Evolutionary conservation across 2,888 invertebrate species (phyloP).

Genomic region (Cosmorhoe ocellata): DNA sequence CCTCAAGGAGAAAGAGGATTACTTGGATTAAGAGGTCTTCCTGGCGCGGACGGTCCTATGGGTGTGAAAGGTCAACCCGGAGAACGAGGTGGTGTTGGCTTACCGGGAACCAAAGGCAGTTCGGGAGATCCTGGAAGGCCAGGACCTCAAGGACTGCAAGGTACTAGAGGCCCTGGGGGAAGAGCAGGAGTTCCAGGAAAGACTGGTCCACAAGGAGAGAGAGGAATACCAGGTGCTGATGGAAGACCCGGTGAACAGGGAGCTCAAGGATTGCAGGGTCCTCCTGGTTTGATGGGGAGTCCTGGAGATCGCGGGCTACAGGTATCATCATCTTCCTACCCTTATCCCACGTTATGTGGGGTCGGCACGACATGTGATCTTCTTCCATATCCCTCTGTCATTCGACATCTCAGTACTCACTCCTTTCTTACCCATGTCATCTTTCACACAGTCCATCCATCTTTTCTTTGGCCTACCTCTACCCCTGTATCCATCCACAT

Average conservation of each 20-base stretch:
- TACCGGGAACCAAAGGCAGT: conserved; percentile 83
- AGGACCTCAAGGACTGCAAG: conserved; percentile 86
- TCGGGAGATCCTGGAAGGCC: conserved; percentile 84
- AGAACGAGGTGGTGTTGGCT: conserved; percentile 84
- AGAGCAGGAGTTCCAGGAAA: conserved; percentile 87
- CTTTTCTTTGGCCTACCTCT: no score
- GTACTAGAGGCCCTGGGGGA: conserved; percentile 85
- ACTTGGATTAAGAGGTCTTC: conserved; percentile 85
- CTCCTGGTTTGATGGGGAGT: conserved; percentile 89
- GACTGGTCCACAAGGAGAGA: conserved; percentile 86
- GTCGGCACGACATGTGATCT: no score
- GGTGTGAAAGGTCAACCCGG: conserved; percentile 90
- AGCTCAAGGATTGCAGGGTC: conserved; percentile 89
- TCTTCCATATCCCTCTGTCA: no score
- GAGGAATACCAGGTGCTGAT: conserved; percentile 91
- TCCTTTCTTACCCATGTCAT: no score
- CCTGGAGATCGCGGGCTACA: conserved; percentile 90
- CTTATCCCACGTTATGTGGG: no score
- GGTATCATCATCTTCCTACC: no score
- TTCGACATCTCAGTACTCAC: no score
- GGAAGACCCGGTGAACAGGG: conserved; percentile 94
- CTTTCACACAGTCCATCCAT: no score
- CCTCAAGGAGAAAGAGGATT: conserved; percentile 88
- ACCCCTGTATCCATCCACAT: no score
- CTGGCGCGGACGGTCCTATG: conserved; percentile 89